These are phyloP conservation scores for Tribolium freemani DNA, from an alignment of 2,888 invertebrate genomes.

Conservation along the genomic window DNA sequence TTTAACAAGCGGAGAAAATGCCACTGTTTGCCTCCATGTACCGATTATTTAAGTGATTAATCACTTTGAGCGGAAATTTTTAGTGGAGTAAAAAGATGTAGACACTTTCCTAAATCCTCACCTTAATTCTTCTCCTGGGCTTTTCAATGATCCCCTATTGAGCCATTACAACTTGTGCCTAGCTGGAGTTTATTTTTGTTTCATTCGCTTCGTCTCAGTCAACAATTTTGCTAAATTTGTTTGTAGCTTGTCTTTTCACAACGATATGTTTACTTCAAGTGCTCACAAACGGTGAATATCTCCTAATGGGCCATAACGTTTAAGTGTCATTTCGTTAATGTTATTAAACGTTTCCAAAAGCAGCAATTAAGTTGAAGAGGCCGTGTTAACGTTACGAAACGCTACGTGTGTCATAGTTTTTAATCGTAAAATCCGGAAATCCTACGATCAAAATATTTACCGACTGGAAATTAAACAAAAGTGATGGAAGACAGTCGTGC, in stretches of 20 bases:
- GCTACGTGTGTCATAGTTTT: constrained; percentile 19
- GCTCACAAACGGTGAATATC: constrained; percentile 23
- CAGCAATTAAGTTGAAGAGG: constrained; percentile 45
- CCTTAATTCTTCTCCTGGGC: constrained; percentile 13
- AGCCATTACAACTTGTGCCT: constrained; percentile 8
- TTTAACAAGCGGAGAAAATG: background rate
- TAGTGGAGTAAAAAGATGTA: background rate
- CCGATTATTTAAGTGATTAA: background rate
- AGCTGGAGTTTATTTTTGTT: constrained; percentile 16
- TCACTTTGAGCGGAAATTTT: background rate
- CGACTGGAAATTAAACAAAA: constrained; percentile 35
- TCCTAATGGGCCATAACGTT: constrained; percentile 38
- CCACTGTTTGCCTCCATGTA: background rate
- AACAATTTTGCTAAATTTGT: constrained; percentile 15
- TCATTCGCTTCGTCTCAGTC: constrained; percentile 18
- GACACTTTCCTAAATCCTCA: constrained; percentile 1
- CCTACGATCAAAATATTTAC: constrained; percentile 26
- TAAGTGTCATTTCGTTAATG: constrained; percentile 41
- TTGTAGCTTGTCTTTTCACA: background rate
- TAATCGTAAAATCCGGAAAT: constrained; percentile 23
- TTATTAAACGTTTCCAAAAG: constrained; percentile 39
- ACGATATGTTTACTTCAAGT: constrained; percentile 29
- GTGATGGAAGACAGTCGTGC: constrained; percentile 26
- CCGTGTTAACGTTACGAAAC: constrained; percentile 40
- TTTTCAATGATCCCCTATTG: constrained; percentile 10